phyloP scores from a whole-genome alignment of 2,113 vertebrate species.

The Callorhinus ursinus region DNA sequence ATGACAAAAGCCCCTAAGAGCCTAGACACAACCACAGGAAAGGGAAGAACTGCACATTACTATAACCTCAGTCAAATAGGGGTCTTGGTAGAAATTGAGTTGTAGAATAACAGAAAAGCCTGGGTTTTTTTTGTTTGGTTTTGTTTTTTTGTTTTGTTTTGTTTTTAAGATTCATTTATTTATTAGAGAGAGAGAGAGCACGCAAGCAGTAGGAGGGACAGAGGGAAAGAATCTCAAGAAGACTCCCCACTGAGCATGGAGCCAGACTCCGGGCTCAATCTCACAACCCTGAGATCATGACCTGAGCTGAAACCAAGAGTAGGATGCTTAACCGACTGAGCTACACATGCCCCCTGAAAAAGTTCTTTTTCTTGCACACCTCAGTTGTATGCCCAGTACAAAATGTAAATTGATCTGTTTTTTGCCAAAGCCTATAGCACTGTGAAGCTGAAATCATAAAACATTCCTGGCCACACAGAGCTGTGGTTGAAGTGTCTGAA shows the following conservation, averaged over 20 bases:
- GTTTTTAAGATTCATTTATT: background rate
- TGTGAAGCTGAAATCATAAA: background rate
- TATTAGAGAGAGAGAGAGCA: background rate
- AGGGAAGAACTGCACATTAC: background rate
- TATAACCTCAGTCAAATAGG: background rate
- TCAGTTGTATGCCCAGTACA: background rate
- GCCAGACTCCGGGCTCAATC: background rate
- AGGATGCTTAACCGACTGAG: background rate
- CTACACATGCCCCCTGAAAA: background rate
- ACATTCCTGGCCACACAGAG: background rate
- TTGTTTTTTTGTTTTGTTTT: background rate
- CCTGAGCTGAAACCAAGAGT: background rate
- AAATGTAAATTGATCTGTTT: background rate
- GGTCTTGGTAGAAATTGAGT: background rate
- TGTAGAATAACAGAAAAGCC: background rate
- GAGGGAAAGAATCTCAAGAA: background rate
- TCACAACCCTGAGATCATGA: background rate
- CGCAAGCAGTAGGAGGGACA: background rate
- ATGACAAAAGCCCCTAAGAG: background rate
- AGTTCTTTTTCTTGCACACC: background rate
- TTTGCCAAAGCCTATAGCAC: background rate
- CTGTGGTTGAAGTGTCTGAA: background rate
- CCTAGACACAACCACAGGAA: background rate
- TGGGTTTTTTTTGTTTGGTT: background rate
- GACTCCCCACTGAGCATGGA: background rate